Conservation (phyloP, 2,113 vertebrate genomes). For the Mesoclemmys tuberculata region DNA sequence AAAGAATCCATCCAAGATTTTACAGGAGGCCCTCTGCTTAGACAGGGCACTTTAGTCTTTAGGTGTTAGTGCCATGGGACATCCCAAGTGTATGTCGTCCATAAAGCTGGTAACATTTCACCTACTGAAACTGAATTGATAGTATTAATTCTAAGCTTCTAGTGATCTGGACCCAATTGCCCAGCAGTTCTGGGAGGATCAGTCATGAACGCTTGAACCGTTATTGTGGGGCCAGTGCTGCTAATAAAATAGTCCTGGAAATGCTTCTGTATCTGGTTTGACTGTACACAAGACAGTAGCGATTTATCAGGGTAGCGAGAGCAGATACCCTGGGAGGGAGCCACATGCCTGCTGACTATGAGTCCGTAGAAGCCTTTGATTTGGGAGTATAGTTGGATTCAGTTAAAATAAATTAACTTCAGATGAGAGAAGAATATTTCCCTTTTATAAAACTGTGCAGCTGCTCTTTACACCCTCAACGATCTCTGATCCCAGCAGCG, state of each 20-base stretch:
- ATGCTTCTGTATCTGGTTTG: neutral
- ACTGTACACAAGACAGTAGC: neutral
- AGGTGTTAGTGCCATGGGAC: too few species aligned
- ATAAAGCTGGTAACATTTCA: neutral
- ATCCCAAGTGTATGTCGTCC: neutral
- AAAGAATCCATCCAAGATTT: neutral
- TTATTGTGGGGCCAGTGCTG: accelerated
- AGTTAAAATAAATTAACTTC: neutral
- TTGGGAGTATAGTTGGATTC: neutral
- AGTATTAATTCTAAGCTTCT: neutral
- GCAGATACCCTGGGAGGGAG: accelerated
- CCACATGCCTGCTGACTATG: neutral
- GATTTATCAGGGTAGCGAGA: neutral
- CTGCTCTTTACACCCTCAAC: too few species aligned
- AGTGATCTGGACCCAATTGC: accelerated
- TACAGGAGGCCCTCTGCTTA: too few species aligned
- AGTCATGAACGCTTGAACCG: neutral
- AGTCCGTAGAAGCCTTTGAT: neutral
- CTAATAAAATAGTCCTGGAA: neutral
- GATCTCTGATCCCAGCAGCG: neutral
- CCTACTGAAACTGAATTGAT: neutral
- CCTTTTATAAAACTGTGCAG: neutral
- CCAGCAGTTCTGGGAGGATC: neutral
- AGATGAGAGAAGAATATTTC: neutral
- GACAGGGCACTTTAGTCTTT: too few species aligned